Percentiles rank a stretch among this genome's conserved stretches.
Conservation (phyloP, 2,113 vertebrate species). For the Boleophthalmus pectinirostris region DNA sequence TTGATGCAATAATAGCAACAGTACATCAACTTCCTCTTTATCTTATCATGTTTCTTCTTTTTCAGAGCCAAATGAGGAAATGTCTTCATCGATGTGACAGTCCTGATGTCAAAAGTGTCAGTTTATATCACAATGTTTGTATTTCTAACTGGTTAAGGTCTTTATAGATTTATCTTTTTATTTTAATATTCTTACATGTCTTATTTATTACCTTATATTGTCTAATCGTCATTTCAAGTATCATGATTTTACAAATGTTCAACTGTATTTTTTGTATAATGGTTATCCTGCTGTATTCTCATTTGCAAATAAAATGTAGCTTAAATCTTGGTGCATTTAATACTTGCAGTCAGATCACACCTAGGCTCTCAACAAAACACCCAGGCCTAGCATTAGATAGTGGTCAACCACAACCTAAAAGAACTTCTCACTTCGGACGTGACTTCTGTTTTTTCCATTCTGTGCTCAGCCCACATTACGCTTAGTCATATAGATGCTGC, state of each 20-base stretch:
- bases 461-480: neutral
- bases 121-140: constrained; percentile 18
- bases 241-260: constrained; percentile 24
- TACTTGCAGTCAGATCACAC: neutral
- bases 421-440: constrained; percentile 37
- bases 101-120: constrained; percentile 6
- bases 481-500: neutral
- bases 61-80: constrained; percentile 72
- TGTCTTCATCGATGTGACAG: constrained; percentile 40
- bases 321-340: neutral
- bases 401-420: constrained; percentile 4
- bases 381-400: neutral
- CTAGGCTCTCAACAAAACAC: neutral
- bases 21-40: constrained; percentile 4
- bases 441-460: constrained; percentile 42
- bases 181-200: constrained; percentile 9
- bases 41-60: constrained; percentile 29
- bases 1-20: neutral
- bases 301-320: constrained; percentile 36
- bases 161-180: constrained; percentile 1
- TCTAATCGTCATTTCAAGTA: constrained; percentile 10
- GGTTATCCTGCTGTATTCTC: constrained; percentile 16
- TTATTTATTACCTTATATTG: constrained; percentile 50
- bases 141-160: constrained; percentile 5
- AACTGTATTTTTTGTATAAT: constrained; percentile 41